Evolutionary conservation across 2,888 invertebrate genomes (phyloP).

Genomic region (Baronia brevicornis): DNA sequence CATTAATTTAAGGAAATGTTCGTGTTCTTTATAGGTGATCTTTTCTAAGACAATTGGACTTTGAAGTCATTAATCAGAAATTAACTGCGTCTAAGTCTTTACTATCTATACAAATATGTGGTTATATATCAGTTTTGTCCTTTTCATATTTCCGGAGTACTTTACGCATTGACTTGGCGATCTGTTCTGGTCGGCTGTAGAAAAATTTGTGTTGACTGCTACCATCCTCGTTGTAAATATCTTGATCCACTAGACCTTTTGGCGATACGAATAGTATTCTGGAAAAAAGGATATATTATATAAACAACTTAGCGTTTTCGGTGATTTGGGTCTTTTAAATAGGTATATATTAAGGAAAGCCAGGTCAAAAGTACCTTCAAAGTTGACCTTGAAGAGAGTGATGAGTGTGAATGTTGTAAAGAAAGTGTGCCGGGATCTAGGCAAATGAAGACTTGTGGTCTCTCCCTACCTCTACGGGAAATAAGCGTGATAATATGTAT

Average conservation of each 20-base stretch:
- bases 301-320: background rate
- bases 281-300: conserved; percentile 17
- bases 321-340: background rate
- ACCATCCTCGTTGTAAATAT: conserved; percentile 75
- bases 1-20: too few species aligned
- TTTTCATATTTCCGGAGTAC: conserved; percentile 52
- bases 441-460: too few species aligned
- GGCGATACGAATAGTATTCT: conserved; percentile 79
- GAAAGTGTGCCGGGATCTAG: too few species aligned
- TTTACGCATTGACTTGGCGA: conserved; percentile 67
- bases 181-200: conserved; percentile 68
- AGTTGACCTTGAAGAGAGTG: too few species aligned
- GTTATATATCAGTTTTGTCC: conserved; percentile 48
- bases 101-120: conserved; percentile 3
- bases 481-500: too few species aligned
- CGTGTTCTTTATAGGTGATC: too few species aligned
- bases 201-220: conserved; percentile 76
- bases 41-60: too few species aligned
- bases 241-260: conserved; percentile 66
- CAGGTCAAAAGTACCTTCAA: too few species aligned
- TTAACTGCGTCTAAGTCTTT: background rate
- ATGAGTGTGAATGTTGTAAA: too few species aligned
- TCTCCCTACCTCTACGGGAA: too few species aligned
- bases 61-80: too few species aligned
- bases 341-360: too few species aligned